A percentile compares a stretch with the other conserved stretches of the same genome.
Evolutionary conservation across 23 tunicate species (phyloP).

Genomic region (Phallusia fumigata): DNA sequence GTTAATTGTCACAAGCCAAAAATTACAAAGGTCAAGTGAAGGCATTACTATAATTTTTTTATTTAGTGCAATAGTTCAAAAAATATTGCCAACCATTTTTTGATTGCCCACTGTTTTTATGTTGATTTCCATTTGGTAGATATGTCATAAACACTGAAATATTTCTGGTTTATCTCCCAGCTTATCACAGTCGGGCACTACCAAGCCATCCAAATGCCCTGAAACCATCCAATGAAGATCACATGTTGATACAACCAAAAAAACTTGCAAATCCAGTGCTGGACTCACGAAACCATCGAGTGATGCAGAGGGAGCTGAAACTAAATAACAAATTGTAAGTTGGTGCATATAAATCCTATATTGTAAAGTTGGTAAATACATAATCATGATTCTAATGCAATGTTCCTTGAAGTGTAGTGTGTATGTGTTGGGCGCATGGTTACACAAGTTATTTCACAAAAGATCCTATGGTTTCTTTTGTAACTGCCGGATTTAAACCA

Average conservation of each 20-base stretch:
- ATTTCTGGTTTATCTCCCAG: neutral
- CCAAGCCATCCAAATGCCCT: constrained; percentile 36
- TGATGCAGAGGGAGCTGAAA: constrained; percentile 75
- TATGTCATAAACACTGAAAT: too few species aligned
- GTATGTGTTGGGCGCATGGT: too few species aligned
- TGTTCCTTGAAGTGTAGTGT: too few species aligned
- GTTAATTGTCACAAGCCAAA: neutral
- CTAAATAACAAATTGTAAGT: constrained; percentile 78
- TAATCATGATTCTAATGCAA: too few species aligned
- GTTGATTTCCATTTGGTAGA: too few species aligned
- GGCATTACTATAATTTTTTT: too few species aligned
- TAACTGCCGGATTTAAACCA: too few species aligned
- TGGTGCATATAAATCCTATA: too few species aligned
- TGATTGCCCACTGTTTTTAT: neutral
- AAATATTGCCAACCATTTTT: neutral
- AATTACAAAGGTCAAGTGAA: neutral
- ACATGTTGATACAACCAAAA: constrained; percentile 65
- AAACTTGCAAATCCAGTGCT: constrained; percentile 79
- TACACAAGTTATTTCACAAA: too few species aligned
- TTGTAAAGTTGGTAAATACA: too few species aligned
- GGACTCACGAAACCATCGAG: constrained; percentile 53
- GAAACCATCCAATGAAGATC: constrained; percentile 48
- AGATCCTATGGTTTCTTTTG: too few species aligned
- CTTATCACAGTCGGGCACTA: constrained; percentile 14
- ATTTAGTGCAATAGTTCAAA: too few species aligned